Evolutionary conservation across 92 coral and sea anemone species (phyloP), one percentile per base, ranked within the genome.

Genomic region (Epizoanthus scotinus): DNA sequence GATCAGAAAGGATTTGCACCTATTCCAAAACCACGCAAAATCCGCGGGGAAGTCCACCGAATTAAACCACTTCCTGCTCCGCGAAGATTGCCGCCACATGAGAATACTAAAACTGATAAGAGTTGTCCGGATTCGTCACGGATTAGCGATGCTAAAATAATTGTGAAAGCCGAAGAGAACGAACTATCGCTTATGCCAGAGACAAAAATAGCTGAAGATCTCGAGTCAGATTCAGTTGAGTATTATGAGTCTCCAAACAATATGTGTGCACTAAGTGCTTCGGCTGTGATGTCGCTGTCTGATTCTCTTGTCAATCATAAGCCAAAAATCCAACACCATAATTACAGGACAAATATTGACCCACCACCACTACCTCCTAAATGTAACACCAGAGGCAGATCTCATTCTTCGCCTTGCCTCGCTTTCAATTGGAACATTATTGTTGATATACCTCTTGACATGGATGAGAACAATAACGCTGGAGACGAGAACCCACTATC

Each of bases 31-130:
- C 81, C 81, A 0, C 55, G 81, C 25, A 75, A 58, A 57, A 14
- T 34, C 18, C 42, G 0, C 3, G 56, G 63, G 55, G 68, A 55
- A 15, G 79, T 56, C 66, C 79, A 28, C 27, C 68, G 81, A 60
- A 6, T 58, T 14, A 75, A 58, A 59, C 81, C 81, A 22, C 29
- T 75, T 75, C 81, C 81, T 75, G 68, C 68, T 13, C 81, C 81
- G 20, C 68, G 81, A 75, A n/a, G 31, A 59, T 58, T 58, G 57
- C 56, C 68, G 2, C 54, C 63, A 58, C 5, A 74, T 38, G 57
- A 57, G 2, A 28, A 24, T 27, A 10, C 52, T 24, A 38, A 57
- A 21, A 10, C 31, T 21, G 44, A 34, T 4, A 14, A 14, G 38
- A 13, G 34, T 17, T 21, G 47, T 27, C 4, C 42, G 8, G 17